These are phyloP conservation scores for Caranx melampygus DNA, from an alignment of 2,113 vertebrate species.

Conservation along the genomic window DNA sequence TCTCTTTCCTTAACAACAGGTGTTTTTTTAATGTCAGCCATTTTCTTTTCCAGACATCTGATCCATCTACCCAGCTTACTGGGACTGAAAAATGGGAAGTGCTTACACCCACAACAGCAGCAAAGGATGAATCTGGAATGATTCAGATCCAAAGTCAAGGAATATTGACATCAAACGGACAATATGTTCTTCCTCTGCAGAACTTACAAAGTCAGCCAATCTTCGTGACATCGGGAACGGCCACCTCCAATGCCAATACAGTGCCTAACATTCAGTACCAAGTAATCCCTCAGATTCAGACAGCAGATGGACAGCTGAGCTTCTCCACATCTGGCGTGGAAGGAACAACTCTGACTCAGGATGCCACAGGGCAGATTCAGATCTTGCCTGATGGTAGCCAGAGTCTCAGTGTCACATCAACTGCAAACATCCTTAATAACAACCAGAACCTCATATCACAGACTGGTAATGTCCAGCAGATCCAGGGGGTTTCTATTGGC, in stretches of 20 bases:
- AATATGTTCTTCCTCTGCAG: constrained; percentile 98
- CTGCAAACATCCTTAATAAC: constrained; percentile 88
- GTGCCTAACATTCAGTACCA: constrained; percentile 99
- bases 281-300: constrained; percentile 99
- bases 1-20: background rate
- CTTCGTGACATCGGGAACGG: constrained; percentile 95
- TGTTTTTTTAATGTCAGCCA: constrained; percentile 27
- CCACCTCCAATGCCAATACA: constrained; percentile 92
- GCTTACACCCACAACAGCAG: constrained; percentile 87
- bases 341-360: constrained; percentile 92
- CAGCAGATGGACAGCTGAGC: constrained; percentile 95
- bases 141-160: constrained; percentile 95
- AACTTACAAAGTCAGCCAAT: constrained; percentile 98
- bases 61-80: constrained; percentile 92
- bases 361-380: constrained; percentile 94
- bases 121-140: constrained; percentile 96
- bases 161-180: constrained; percentile 95
- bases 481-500: constrained; percentile 96
- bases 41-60: constrained; percentile 86
- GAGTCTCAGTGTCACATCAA: constrained; percentile 89
- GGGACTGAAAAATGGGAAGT: constrained; percentile 97
- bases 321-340: constrained; percentile 92
- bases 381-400: constrained; percentile 95
- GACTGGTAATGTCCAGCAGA: constrained; percentile 92
- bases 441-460: constrained; percentile 96